Conservation (phyloP, 2,888 invertebrate species). For the Pyrrhia umbra region DNA sequence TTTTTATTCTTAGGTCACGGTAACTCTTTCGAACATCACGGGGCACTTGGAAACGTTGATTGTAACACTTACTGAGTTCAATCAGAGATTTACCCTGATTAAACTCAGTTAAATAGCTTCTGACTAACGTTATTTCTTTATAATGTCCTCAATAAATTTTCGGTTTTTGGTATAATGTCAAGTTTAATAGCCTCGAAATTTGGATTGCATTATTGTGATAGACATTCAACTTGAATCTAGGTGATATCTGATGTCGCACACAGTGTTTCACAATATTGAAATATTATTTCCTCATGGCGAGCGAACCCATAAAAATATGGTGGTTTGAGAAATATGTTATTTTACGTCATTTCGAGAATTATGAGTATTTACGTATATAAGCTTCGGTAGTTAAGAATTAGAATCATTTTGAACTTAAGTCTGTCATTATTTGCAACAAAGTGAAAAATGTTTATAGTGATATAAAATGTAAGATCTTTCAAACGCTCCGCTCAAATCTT, state of each 20-base stretch:
- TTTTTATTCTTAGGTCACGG: no score
- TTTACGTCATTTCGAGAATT: background rate
- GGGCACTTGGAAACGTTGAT: no score
- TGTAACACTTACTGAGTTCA: no score
- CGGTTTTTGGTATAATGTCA: constrained; percentile 43
- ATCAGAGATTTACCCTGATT: background rate
- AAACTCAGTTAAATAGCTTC: background rate
- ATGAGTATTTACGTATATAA: background rate
- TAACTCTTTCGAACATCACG: no score
- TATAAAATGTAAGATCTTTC: background rate
- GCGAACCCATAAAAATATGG: constrained; percentile 2
- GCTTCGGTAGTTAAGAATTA: background rate
- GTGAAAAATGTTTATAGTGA: background rate
- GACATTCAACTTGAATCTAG: constrained; percentile 32
- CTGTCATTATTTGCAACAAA: no score
- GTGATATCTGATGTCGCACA: constrained; percentile 11
- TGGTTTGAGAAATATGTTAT: background rate
- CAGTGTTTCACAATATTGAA: constrained; percentile 24
- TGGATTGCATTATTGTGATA: constrained; percentile 19
- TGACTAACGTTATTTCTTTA: background rate
- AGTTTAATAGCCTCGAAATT: constrained; percentile 29
- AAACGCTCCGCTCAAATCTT: background rate
- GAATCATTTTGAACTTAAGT: no score
- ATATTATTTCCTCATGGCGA: constrained; percentile 32
- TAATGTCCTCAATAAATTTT: constrained; percentile 13